These are phyloP conservation scores for Paracanthobrama guichenoti DNA, from an alignment of 2,113 vertebrate genomes.

Conservation along the genomic window DNA sequence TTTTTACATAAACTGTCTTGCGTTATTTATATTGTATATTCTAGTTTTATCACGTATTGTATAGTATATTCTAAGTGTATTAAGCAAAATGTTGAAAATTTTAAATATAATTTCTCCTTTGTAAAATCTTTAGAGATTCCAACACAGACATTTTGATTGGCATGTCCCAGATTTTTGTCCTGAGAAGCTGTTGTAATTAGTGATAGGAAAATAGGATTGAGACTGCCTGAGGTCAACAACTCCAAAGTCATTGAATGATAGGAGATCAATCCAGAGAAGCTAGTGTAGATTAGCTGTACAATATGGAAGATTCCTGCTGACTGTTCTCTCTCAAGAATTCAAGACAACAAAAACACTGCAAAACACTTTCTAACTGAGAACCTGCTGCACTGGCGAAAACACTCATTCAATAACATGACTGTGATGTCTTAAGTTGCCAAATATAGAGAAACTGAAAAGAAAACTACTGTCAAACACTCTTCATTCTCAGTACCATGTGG, in stretches of 20 bases:
- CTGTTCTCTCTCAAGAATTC: conserved; percentile 14
- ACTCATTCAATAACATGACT: background rate
- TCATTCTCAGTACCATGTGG: conserved; percentile 28
- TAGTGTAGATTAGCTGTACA: conserved; percentile 25
- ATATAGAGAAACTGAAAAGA: conserved; percentile 34
- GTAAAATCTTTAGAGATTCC: background rate
- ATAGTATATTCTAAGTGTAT: background rate
- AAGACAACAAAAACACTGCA: conserved; percentile 36
- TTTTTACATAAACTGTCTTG: background rate
- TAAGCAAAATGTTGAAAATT: background rate
- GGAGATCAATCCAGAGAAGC: conserved; percentile 28
- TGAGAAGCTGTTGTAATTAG: background rate
- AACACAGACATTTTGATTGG: background rate
- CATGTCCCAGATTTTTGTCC: background rate
- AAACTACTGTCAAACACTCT: conserved; percentile 33
- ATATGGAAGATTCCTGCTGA: conserved; percentile 30
- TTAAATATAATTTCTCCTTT: background rate
- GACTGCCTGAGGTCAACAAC: background rate
- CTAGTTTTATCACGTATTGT: background rate
- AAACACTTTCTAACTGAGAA: background rate
- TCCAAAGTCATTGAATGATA: background rate
- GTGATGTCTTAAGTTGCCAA: conserved; percentile 23
- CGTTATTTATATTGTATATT: background rate
- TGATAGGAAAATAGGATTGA: background rate
- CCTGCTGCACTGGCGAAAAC: conserved; percentile 1